Evolutionary conservation across 1,140 invertebrate genomes (phyloP).

Genomic region (Portunus trituberculatus): DNA sequence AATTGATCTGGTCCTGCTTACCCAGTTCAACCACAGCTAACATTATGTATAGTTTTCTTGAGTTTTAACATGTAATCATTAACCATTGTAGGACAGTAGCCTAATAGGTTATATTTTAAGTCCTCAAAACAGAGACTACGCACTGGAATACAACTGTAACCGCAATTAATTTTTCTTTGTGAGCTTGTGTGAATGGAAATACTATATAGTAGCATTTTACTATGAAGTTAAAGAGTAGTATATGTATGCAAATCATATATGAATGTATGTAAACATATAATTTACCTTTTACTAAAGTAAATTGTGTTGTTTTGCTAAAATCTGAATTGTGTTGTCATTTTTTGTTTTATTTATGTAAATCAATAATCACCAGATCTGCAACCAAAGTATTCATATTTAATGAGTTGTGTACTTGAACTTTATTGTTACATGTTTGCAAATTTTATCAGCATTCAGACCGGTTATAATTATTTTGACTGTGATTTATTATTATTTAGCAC

Average conservation of each 20-base stretch:
- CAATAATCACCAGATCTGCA: neutral
- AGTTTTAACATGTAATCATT: neutral
- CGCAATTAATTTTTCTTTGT: neutral
- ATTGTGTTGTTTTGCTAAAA: too few species aligned
- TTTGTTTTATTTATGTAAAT: neutral
- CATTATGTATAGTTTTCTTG: neutral
- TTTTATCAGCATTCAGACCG: neutral
- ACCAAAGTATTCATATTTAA: neutral
- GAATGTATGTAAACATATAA: too few species aligned
- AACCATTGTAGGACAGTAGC: neutral
- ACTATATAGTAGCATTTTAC: constrained; percentile 24
- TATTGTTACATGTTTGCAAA: neutral
- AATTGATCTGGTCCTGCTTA: neutral
- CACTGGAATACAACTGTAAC: neutral
- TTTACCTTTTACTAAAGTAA: too few species aligned
- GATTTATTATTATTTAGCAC: constrained; percentile 1
- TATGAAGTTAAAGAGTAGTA: neutral
- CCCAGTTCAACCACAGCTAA: neutral
- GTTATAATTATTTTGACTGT: constrained; percentile 1
- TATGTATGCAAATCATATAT: neutral
- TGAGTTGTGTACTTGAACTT: neutral
- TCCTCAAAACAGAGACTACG: neutral
- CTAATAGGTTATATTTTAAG: neutral
- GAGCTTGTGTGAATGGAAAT: neutral
- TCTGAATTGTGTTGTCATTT: too few species aligned